phyloP scores from a whole-genome alignment of 2,797 vertebrate genomes.

The Sebastes iracundus region DNA sequence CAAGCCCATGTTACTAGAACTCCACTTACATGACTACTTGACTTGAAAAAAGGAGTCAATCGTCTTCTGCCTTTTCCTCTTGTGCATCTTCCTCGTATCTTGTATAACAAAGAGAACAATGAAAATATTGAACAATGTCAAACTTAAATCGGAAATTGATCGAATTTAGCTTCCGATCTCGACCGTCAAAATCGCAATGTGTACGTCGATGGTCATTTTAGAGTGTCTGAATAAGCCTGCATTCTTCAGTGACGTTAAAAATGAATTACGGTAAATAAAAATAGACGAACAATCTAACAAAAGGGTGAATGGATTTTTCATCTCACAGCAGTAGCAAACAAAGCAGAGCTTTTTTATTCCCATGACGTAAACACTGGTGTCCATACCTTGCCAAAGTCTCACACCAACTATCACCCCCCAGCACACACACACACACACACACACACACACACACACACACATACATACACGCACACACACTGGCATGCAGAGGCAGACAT shows the following conservation, averaged over 20 bases:
- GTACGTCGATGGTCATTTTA: background rate
- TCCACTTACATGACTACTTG: no score
- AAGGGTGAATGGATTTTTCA: background rate
- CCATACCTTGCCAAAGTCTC: background rate
- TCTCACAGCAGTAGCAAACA: background rate
- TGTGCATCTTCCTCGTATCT: no score
- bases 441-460: background rate
- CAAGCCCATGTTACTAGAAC: no score
- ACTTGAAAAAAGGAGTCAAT: no score
- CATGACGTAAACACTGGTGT: slow-evolving; percentile 1
- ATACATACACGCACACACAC: background rate
- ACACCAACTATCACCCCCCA: background rate
- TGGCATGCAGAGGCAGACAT: background rate
- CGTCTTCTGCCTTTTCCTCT: no score
- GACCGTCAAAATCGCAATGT: no score
- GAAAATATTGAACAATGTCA: no score
- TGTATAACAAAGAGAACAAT: no score
- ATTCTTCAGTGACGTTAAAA: background rate
- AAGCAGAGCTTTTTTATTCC: background rate
- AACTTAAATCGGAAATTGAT: no score
- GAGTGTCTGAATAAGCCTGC: background rate
- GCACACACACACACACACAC: background rate
- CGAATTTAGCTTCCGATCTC: no score
- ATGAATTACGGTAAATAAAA: background rate
- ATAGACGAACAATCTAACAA: background rate